Conservation (phyloP, 2,888 invertebrate species). For the Drosophila kambysellisi region DNA sequence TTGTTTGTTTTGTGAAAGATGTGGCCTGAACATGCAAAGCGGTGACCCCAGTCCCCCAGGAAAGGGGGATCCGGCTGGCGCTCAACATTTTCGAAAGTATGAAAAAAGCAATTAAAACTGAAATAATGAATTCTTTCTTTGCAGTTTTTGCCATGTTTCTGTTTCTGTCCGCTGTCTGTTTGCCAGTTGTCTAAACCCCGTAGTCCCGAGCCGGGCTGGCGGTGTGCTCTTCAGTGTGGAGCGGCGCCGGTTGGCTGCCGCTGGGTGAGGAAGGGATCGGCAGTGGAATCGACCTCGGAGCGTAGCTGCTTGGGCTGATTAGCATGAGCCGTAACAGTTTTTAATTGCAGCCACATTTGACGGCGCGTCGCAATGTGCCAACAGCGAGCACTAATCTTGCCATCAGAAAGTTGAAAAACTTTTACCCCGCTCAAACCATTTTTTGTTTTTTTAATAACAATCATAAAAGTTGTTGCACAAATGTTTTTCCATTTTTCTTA, state of each 20-base stretch:
- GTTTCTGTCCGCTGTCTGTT: slow-evolving; percentile 40
- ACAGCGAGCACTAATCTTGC: slow-evolving; percentile 71
- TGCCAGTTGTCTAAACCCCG: slow-evolving; percentile 16
- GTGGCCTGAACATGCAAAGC: slow-evolving; percentile 78
- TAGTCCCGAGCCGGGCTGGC: slow-evolving; percentile 28
- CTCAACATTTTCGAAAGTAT: slow-evolving; percentile 78
- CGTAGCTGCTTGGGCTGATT: slow-evolving; percentile 72
- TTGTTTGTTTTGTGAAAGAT: slow-evolving; percentile 73
- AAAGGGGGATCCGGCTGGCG: slow-evolving; percentile 51
- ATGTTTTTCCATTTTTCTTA: slow-evolving; percentile 54
- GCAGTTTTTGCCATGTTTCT: slow-evolving; percentile 54
- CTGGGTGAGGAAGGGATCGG: slow-evolving; percentile 69
- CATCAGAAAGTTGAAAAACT: slow-evolving; percentile 77
- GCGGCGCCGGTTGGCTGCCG: slow-evolving; percentile 48
- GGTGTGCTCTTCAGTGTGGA: slow-evolving; percentile 13
- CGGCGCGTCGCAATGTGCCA: slow-evolving; percentile 68
- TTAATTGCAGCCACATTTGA: slow-evolving; percentile 83
- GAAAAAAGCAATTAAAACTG: slow-evolving; percentile 84
- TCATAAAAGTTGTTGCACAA: slow-evolving; percentile 66
- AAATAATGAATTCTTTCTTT: slow-evolving; percentile 83
- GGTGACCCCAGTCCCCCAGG: slow-evolving; percentile 21
- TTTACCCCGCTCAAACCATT: slow-evolving; percentile 41
- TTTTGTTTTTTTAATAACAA: slow-evolving; percentile 52
- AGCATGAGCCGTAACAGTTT: slow-evolving; percentile 81
- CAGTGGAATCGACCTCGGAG: slow-evolving; percentile 50